These are phyloP conservation scores for Daboia siamensis DNA, from an alignment of 2,113 vertebrate genomes.

Conservation along the genomic window DNA sequence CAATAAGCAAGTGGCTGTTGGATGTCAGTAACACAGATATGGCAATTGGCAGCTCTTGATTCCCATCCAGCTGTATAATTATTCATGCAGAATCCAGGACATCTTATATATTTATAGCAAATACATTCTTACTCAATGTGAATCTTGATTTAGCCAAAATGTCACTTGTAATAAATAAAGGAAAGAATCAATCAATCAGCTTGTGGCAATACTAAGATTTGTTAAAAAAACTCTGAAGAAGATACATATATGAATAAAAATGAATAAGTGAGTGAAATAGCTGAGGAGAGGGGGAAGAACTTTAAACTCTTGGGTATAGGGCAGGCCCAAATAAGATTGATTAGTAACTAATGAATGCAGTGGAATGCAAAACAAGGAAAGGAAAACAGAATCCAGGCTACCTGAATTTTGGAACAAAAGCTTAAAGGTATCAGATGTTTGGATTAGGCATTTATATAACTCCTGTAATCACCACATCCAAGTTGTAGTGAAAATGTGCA, in stretches of 20 bases:
- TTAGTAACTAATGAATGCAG: neutral
- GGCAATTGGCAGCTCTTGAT: constrained; percentile 18
- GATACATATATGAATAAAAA: neutral
- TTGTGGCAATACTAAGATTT: neutral
- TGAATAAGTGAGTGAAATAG: neutral
- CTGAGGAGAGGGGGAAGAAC: neutral
- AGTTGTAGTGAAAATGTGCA: neutral
- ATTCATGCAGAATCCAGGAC: fast-evolving
- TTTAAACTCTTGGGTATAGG: neutral
- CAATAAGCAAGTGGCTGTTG: constrained; percentile 7
- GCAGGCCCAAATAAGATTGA: neutral
- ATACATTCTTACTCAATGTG: neutral
- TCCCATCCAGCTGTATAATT: constrained; percentile 23
- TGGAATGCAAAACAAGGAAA: too few species aligned
- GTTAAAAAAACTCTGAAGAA: neutral
- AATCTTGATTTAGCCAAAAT: neutral
- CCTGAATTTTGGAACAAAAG: neutral
- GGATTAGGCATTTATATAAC: constrained; percentile 1
- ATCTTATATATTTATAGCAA: neutral
- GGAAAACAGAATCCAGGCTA: neutral
- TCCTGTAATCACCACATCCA: fast-evolving
- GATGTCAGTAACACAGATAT: constrained; percentile 15
- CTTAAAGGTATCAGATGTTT: fast-evolving
- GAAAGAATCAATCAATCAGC: neutral
- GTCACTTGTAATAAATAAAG: neutral